Evolutionary conservation across 2,888 invertebrate species (phyloP), one percentile per base, ranked within the genome.

Genomic region (Drosophila lacicola): DNA sequence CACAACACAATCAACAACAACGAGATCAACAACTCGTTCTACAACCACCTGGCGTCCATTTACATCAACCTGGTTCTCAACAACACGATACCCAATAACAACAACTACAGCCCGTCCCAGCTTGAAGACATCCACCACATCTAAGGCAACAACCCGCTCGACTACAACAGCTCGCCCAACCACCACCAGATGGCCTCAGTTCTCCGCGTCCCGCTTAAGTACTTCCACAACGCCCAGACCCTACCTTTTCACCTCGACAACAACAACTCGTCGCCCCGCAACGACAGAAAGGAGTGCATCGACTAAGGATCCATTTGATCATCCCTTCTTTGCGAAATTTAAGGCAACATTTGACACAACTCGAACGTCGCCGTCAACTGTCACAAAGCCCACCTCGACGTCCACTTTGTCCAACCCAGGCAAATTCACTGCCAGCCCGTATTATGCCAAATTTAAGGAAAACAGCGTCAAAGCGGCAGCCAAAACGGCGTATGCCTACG

Each of bases 311-410:
- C 77, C 78, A 5, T 80, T 77, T 53, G 64, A 60, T 34, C 78
- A 78, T 67, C 82, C 81, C 33, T 81, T 86, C 66, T 86, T 86
- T 57, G 82, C 74, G 4, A 84, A 81, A 60, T 80, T 72, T 51
- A 79, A 78, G 47, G 57, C 61, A 1, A 41, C 45, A 13, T 82
- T 87, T 37, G 54, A 78, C 1, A 41, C 50, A 41, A 55, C 21
- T 45, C 49, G 36, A 4, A 4, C 39, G 6, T 29, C 9, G 14
- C 4, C 14, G 2, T 21, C 33, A 60, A 44, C 17, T 21, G 29
- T 46, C 19, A 39, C 45, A 60, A 74, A 62, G 51, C 37, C 66
- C n/a, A 55, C 57, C 25, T 44, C 44, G 21, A 34, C 58, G 46
- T 53, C 66, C 45, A 36, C 53, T 46, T 49, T 33, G 6, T 21